Base-by-base conservation (phyloP, 1,140 invertebrate genomes). In the Teleopsis dalmanni region DNA sequence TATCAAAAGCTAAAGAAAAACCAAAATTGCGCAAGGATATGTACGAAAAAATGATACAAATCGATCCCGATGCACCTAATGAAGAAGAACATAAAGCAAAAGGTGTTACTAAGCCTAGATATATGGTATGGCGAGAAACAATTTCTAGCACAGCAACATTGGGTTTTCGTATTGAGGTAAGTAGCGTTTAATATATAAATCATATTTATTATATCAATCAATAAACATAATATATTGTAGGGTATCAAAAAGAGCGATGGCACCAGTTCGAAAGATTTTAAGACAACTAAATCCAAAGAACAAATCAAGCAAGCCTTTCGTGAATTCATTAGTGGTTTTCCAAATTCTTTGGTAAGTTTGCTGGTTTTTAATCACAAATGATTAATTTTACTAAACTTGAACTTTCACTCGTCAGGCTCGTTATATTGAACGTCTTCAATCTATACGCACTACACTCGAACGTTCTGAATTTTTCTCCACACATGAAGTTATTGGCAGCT, bases 1-100 rank as follows among this genome's bases (percentile, higher is more conserved):
- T 96, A 16, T 85, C 87, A 2, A 95, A 95, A 74, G 91, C 92
- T 3, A 90, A 92, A 72, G 88, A 94, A 70, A 94, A 93, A 69
- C 92, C 91, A 10, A 95, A 94, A 72, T 73, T 95, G 53, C 79
- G 88, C 74, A 90, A 88, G 80, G 95, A 98, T 72, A 95, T 98
- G 87, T 98, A 95, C 71, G 88, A 97, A 56, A 97, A 98, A 75
- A 98, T 98, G 94, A 85, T 95, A 48, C 89, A 95, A 68, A 89
- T 97, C 44, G 94, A 97, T 65, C 81, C 86, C 18, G 76, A 77
- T 52, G 94, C 93, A 5, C 94, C 94, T 8, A 93, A 85, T 11
- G 83, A 85, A 46, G 92, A 97, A 66, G 94, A 97, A 72, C 84
- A 91, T 54, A 74, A 81, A 46, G 73, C 88, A 49, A 87, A 90